Evolutionary conservation across 1,140 invertebrate genomes (phyloP).

Genomic region (Propsilocerus akamusi): DNA sequence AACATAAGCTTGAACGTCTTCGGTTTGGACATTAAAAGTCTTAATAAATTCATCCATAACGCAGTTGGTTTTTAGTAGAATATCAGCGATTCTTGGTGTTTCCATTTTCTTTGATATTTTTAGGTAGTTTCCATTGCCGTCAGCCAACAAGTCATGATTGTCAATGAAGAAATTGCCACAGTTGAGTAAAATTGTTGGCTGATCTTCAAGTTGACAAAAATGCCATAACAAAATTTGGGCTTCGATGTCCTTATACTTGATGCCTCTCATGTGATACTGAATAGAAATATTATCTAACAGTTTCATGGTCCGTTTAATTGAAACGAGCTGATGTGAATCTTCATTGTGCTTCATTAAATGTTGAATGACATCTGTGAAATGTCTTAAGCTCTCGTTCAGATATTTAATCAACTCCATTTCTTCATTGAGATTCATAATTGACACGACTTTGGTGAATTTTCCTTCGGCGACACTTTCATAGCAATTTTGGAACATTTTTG

Average conservation of each 20-base stretch:
- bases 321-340: not conserved
- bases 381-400: not conserved
- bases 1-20: not conserved
- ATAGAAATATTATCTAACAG: not conserved
- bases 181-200: not conserved
- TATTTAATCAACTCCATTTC: not conserved
- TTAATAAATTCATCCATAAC: not conserved
- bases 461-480: not conserved
- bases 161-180: not conserved
- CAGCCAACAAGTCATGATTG: not conserved
- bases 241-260: not conserved
- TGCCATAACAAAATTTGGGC: not conserved
- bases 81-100: not conserved
- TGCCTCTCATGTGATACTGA: not conserved
- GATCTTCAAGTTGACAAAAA: not conserved
- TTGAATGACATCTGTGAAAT: not conserved
- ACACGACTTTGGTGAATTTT: not conserved
- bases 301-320: not conserved
- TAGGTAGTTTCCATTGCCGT: not conserved
- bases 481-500: not conserved
- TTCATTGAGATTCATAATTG: not conserved
- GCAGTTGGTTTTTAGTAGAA: not conserved
- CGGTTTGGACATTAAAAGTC: not conserved
- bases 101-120: not conserved
- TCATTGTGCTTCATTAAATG: not conserved